These are phyloP conservation scores for Hippocampus mohnikei DNA, from an alignment of 2,113 vertebrate species.

Conservation along the genomic window DNA sequence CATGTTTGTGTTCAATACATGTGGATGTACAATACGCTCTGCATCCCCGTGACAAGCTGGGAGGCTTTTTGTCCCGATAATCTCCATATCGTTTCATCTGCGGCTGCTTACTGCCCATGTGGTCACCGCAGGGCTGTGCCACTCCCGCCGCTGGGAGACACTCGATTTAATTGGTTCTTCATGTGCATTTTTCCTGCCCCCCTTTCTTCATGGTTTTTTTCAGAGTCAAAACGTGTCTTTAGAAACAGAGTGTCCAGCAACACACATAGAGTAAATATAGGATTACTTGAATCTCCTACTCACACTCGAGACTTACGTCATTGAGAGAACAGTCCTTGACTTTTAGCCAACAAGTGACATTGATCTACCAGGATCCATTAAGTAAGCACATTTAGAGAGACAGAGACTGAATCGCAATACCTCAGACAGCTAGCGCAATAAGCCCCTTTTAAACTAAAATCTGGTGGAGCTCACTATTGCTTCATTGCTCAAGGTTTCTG, in stretches of 20 bases:
- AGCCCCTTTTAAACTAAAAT: background rate
- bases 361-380: background rate
- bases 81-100: constrained; percentile 73
- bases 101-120: constrained; percentile 62
- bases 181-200: background rate
- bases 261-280: background rate
- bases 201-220: constrained; percentile 15
- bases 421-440: background rate
- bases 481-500: background rate
- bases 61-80: constrained; percentile 73
- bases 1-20: constrained; percentile 79
- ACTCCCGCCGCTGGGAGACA: constrained; percentile 48
- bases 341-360: constrained; percentile 6
- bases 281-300: constrained; percentile 1
- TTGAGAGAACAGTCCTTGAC: constrained; percentile 2
- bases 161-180: constrained; percentile 38
- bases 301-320: constrained; percentile 3
- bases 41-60: constrained; percentile 73
- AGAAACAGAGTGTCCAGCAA: constrained; percentile 12
- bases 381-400: background rate
- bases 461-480: background rate
- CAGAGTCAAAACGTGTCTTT: constrained; percentile 10
- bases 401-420: background rate
- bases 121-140: constrained; percentile 61
- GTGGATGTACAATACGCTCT: constrained; percentile 76